Percentiles rank a stretch among this genome's conserved stretches.
Evolutionary conservation across 2,888 invertebrate species (phyloP).

Genomic region (Atethmia centrago): DNA sequence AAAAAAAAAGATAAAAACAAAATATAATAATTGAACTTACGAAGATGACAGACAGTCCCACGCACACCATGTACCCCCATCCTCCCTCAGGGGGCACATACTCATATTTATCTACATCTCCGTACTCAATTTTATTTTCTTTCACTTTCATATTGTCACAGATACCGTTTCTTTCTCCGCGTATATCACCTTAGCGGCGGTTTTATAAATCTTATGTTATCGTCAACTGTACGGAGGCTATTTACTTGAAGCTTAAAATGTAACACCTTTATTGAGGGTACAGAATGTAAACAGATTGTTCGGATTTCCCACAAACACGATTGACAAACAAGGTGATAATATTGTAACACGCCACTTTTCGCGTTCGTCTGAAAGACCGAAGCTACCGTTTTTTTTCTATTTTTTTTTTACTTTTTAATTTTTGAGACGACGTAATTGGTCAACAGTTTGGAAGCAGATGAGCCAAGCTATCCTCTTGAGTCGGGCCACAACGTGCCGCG

Average conservation of each 20-base stretch:
- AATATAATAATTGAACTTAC: constrained; percentile 86
- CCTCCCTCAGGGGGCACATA: constrained; percentile 92
- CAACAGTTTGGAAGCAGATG: constrained; percentile 70
- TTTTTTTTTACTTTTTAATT: background rate
- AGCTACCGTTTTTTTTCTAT: background rate
- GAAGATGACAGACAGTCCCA: constrained; percentile 92
- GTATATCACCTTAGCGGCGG: constrained; percentile 73
- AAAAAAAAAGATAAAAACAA: constrained; percentile 18
- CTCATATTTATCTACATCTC: constrained; percentile 81
- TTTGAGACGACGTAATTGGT: constrained; percentile 64
- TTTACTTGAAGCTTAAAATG: constrained; percentile 79
- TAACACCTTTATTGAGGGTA: constrained; percentile 82
- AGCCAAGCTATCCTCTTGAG: constrained; percentile 63
- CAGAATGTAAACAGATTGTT: constrained; percentile 76
- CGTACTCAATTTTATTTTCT: constrained; percentile 74
- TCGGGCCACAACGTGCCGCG: constrained; percentile 47
- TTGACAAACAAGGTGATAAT: constrained; percentile 76
- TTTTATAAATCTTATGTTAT: constrained; percentile 81
- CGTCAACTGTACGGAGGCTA: constrained; percentile 73
- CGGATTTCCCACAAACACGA: constrained; percentile 84
- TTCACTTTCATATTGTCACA: constrained; percentile 77
- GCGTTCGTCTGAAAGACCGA: constrained; percentile 23
- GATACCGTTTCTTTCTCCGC: constrained; percentile 48
- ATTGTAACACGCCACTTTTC: constrained; percentile 56
- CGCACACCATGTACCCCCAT: constrained; percentile 93